A percentile compares a stretch with the other conserved stretches of the same genome.
Conservation (phyloP, 2,888 invertebrate species). For the Philereme transversata region DNA sequence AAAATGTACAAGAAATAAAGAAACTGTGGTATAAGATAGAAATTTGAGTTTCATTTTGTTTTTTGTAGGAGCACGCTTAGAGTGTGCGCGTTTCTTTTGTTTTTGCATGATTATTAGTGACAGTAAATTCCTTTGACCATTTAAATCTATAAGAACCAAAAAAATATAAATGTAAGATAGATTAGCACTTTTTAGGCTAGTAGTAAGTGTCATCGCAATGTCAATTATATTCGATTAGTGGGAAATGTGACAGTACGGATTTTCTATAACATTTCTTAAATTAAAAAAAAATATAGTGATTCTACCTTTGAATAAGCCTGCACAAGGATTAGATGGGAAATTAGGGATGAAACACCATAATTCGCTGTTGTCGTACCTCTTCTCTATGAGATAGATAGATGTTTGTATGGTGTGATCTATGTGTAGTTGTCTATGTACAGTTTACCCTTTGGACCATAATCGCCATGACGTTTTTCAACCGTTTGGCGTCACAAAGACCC, state of each 20-base stretch:
- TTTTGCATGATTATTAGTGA: conserved; percentile 59
- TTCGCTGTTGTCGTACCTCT: conserved; percentile 51
- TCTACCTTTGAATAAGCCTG: conserved; percentile 51
- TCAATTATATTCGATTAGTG: conserved; percentile 83
- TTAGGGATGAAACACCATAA: conserved; percentile 51
- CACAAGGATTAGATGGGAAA: conserved; percentile 50
- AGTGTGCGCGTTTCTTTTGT: conserved; percentile 72
- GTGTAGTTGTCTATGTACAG: conserved; percentile 61
- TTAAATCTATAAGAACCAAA: conserved; percentile 70
- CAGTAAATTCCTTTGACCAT: conserved; percentile 50
- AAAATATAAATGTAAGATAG: conserved; percentile 71
- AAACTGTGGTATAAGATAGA: conserved; percentile 72
- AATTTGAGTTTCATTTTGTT: conserved; percentile 70
- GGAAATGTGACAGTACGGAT: conserved; percentile 70
- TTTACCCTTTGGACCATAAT: conserved; percentile 46
- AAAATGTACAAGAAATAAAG: conserved; percentile 79
- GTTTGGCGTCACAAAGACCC: background rate
- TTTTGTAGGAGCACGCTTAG: conserved; percentile 58
- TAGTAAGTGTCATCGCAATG: conserved; percentile 82
- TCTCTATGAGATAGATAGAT: conserved; percentile 62
- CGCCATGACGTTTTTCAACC: background rate
- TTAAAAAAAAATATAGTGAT: conserved; percentile 50
- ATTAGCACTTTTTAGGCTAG: conserved; percentile 79
- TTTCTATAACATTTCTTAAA: conserved; percentile 73
- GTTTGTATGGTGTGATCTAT: conserved; percentile 66